These are phyloP conservation scores for Aethes cnicana DNA, from an alignment of 2,888 invertebrate species.

Conservation along the genomic window DNA sequence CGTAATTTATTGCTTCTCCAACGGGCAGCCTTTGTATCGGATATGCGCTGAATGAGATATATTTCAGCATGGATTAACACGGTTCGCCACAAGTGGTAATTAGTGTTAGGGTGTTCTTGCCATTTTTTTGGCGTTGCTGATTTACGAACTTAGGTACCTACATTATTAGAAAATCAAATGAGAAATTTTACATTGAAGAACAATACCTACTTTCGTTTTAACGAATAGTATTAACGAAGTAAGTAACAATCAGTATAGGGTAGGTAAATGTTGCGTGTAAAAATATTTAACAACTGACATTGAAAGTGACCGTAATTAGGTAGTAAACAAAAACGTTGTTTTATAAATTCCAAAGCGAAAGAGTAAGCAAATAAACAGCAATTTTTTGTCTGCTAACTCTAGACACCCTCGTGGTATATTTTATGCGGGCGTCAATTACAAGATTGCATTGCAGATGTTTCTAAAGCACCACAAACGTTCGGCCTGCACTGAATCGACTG, in stretches of 20 bases:
- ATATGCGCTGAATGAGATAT: conserved; percentile 75
- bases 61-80: conserved; percentile 77
- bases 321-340: conserved; percentile 14
- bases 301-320: conserved; percentile 7
- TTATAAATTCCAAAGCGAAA: conserved; percentile 17
- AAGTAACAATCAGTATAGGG: too few species aligned
- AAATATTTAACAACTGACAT: too few species aligned
- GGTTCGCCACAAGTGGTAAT: conserved; percentile 68
- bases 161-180: neutral
- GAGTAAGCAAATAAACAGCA: conserved; percentile 25
- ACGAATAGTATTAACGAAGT: too few species aligned
- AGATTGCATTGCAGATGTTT: conserved; percentile 30
- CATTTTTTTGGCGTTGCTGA: conserved; percentile 2
- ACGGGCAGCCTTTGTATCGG: conserved; percentile 79
- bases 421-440: conserved; percentile 32
- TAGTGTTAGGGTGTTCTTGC: conserved; percentile 56
- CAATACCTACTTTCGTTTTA: too few species aligned
- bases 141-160: neutral
- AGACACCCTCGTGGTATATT: conserved; percentile 22
- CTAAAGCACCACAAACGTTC: conserved; percentile 8
- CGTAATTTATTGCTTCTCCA: conserved; percentile 79
- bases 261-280: too few species aligned
- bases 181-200: too few species aligned
- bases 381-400: conserved; percentile 27
- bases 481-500: conserved; percentile 7